A percentile compares a stretch with the other conserved stretches of the same genome.
Evolutionary conservation across 2,888 invertebrate species (phyloP).

Genomic region (Spatulosminthurus flaviceps): DNA sequence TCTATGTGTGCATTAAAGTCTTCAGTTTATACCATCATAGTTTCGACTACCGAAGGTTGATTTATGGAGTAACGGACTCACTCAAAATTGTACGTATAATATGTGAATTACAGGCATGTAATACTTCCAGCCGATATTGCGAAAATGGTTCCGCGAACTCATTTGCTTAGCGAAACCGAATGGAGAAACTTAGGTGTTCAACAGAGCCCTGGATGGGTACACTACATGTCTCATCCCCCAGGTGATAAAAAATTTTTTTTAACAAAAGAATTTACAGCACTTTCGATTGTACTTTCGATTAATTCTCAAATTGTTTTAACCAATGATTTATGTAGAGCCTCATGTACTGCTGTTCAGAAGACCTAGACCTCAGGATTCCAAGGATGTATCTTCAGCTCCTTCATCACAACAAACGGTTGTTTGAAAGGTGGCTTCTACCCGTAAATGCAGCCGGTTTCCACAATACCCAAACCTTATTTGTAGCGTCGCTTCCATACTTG

Average conservation of each 20-base stretch:
- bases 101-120: slow-evolving; percentile 76
- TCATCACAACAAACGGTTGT: not conserved
- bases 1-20: no score
- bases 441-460: no score
- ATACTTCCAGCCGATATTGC: slow-evolving; percentile 87
- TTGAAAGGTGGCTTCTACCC: not conserved
- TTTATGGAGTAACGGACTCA: slow-evolving; percentile 3
- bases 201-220: slow-evolving; percentile 90
- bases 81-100: not conserved
- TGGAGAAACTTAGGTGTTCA: slow-evolving; percentile 95
- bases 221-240: slow-evolving; percentile 91
- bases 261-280: no score
- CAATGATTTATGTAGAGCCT: no score
- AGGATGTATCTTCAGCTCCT: not conserved
- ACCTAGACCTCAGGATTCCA: slow-evolving; percentile 61
- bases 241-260: slow-evolving; percentile 68
- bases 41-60: not conserved
- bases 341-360: slow-evolving; percentile 85
- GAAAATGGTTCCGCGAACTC: slow-evolving; percentile 84
- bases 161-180: slow-evolving; percentile 92
- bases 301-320: no score
- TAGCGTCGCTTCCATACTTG: no score
- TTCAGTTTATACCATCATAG: no score
- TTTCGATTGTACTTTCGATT: no score
- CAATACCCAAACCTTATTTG: no score